phyloP scores from a whole-genome alignment of 2,113 vertebrate genomes.

The Osmerus mordax region DNA sequence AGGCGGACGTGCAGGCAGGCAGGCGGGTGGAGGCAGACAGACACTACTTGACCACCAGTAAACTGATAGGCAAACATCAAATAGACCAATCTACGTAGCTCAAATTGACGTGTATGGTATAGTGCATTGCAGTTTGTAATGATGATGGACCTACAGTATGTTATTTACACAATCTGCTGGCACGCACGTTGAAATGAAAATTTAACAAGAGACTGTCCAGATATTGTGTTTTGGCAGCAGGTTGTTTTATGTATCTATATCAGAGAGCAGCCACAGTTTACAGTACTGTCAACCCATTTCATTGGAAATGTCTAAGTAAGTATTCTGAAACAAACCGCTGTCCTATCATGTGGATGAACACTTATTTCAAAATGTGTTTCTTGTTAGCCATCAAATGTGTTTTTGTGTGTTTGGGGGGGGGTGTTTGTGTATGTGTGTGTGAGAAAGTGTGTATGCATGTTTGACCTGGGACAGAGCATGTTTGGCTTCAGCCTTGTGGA shows the following conservation, averaged over 20 bases:
- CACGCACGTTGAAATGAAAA: neutral
- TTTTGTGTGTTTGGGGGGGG: slow-evolving; percentile 1
- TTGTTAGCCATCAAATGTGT: neutral
- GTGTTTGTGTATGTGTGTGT: slow-evolving; percentile 1
- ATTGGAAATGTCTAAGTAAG: neutral
- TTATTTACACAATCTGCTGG: too few species aligned
- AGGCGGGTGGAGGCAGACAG: neutral
- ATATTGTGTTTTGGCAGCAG: too few species aligned
- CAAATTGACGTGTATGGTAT: too few species aligned
- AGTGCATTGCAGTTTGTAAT: too few species aligned
- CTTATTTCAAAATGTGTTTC: slow-evolving; percentile 9
- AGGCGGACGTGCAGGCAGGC: slow-evolving; percentile 1
- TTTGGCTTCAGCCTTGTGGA: slow-evolving; percentile 40
- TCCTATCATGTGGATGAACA: neutral
- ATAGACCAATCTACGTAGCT: too few species aligned
- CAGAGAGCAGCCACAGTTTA: slow-evolving; percentile 1
- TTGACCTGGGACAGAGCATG: slow-evolving; percentile 50
- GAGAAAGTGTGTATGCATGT: slow-evolving; percentile 7
- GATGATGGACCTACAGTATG: too few species aligned
- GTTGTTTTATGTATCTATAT: too few species aligned
- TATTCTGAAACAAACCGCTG: slow-evolving; percentile 5
- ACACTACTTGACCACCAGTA: neutral
- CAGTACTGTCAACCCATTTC: neutral
- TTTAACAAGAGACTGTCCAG: too few species aligned
- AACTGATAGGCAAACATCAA: slow-evolving; percentile 4